phyloP scores from a whole-genome alignment of 2,797 vertebrate species.

The Chloroceryle amazona region DNA sequence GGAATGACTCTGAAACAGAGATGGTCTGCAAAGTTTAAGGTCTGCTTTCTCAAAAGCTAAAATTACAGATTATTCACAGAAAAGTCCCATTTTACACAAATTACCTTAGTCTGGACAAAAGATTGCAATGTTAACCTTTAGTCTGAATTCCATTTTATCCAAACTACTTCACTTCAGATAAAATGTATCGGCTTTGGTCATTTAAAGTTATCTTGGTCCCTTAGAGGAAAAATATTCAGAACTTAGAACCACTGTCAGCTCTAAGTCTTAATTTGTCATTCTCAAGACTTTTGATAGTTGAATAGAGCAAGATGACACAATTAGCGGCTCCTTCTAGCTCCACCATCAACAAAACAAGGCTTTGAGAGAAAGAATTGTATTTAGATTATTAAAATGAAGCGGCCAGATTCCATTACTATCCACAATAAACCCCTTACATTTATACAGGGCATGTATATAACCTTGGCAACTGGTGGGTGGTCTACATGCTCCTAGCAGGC shows the following conservation, averaged over 20 bases:
- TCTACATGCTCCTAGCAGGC: background rate
- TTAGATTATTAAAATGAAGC: background rate
- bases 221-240: constrained; percentile 23
- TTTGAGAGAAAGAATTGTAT: background rate
- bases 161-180: constrained; percentile 38
- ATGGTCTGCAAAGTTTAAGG: constrained; percentile 47
- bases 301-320: background rate
- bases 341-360: background rate
- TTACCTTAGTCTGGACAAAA: constrained; percentile 70
- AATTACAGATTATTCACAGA: constrained; percentile 55
- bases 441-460: background rate
- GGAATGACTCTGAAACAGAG: constrained; percentile 55
- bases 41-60: constrained; percentile 67
- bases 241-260: background rate
- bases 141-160: constrained; percentile 62
- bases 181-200: constrained; percentile 41
- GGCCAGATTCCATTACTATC: background rate
- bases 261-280: background rate
- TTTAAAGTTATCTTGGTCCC: constrained; percentile 35
- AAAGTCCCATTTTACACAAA: constrained; percentile 66
- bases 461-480: background rate
- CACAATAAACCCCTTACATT: background rate
- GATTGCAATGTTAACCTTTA: constrained; percentile 64
- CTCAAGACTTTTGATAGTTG: background rate
- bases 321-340: background rate